phyloP scores from a whole-genome alignment of 2,888 invertebrate species.

The Meiosimyza platycephala region DNA sequence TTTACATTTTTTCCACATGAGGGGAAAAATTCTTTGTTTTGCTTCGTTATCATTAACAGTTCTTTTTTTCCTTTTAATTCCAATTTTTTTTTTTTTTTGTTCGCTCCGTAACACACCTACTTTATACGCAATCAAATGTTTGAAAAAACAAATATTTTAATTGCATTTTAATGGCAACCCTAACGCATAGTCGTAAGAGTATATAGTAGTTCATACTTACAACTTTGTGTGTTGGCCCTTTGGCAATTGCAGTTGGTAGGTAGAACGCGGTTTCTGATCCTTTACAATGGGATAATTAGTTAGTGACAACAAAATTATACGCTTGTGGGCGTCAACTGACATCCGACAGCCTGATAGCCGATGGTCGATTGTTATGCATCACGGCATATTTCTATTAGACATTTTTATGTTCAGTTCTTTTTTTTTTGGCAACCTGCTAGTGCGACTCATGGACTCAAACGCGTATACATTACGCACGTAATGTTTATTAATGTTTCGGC shows the following conservation, averaged over 20 bases:
- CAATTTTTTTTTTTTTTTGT: background rate
- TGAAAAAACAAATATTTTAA: slow-evolving; percentile 37
- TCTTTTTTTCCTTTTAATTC: background rate
- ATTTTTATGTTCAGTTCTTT: no score
- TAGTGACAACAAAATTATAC: slow-evolving; percentile 53
- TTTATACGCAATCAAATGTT: slow-evolving; percentile 26
- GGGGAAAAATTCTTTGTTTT: background rate
- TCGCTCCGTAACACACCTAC: background rate
- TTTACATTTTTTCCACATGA: slow-evolving; percentile 35
- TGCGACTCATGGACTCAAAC: no score
- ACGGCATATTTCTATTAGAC: no score
- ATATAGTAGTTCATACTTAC: background rate
- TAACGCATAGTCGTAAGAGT: background rate
- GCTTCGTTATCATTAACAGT: no score
- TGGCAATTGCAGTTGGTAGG: slow-evolving; percentile 4
- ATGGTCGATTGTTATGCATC: background rate
- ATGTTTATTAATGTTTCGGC: no score
- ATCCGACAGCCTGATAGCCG: slow-evolving; percentile 6
- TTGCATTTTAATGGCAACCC: slow-evolving; percentile 37
- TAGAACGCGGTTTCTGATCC: background rate
- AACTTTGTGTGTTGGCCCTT: background rate
- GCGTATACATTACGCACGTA: no score
- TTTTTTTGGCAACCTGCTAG: no score
- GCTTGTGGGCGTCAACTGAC: slow-evolving; percentile 41
- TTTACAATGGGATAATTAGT: slow-evolving; percentile 45